Evolutionary conservation across 1,140 invertebrate species (phyloP), one percentile per base, ranked within the genome.

Genomic region (Drosophila mayri): DNA sequence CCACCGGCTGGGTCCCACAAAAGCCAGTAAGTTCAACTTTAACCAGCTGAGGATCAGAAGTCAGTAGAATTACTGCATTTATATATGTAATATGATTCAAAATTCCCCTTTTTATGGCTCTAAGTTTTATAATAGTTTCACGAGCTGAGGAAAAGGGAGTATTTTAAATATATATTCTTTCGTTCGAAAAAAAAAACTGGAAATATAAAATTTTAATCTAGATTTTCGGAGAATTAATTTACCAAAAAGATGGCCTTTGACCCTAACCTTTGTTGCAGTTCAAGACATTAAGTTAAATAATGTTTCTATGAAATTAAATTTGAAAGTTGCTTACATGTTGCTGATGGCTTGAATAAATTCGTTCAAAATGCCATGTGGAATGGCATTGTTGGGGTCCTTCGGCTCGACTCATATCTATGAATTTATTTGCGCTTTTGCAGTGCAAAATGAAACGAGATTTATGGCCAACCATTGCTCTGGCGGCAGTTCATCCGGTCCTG

Each of bases 1-100:
- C 10, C 6, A 22, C 11, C 38, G n/a, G 12, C 40, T 40, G 50
- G 41, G 52, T 30, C 82, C 82, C 22, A 85, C 77, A 2, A 57
- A 72, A 2, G 63, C 41, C 14, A 87, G 62, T 16, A 79, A 52
- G 18, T 87, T 82, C 14, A 85, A 87, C 37, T 76, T 67, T n/a
- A 86, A 87, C 46, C 52, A 62, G 25, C 41, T 84, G 1, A 76
- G 32, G 25, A 81, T 81, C 37, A 66, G 47, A 20, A 81, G 81
- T 46, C 47, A 35, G 2, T 75, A 59, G 30, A n/a, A 12, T 30
- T 5, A 3, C 8, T 7, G 0, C 4, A 12, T 22, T 14, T 47
- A 47, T n/a, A 16, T 8, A 16, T 5, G 4, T 49, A 4, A 30
- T 12, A 10, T 30, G 9, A 4, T 4, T 7, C 10, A 25, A 60